A percentile compares a stretch with the other conserved stretches of the same genome.
These are phyloP conservation scores for Theretra japonica DNA, from an alignment of 2,888 invertebrate species.

Conservation along the genomic window DNA sequence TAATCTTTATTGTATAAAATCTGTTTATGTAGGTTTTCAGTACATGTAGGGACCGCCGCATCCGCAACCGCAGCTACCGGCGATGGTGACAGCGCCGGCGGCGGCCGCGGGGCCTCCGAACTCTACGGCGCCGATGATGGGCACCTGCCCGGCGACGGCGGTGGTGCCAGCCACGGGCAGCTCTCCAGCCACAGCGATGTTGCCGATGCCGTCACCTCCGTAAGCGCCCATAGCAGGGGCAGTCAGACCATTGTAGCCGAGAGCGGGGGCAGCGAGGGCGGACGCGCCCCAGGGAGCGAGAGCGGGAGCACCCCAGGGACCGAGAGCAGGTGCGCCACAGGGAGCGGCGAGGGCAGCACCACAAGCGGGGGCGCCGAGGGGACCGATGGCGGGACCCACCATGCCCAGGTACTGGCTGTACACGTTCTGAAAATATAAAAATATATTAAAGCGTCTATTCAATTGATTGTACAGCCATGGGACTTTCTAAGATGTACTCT, in stretches of 20 bases:
- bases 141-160: constrained; percentile 46
- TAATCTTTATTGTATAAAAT: no score
- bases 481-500: background rate
- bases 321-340: no score
- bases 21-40: constrained; percentile 13
- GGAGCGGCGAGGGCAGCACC: no score
- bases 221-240: constrained; percentile 28
- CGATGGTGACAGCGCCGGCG: constrained; percentile 45
- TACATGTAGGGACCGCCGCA: constrained; percentile 39
- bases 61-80: constrained; percentile 43
- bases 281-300: background rate
- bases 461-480: background rate
- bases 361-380: no score
- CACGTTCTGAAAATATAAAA: no score
- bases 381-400: no score
- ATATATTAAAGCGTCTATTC: no score
- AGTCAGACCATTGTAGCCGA: constrained; percentile 26
- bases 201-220: constrained; percentile 46
- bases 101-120: constrained; percentile 45
- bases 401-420: no score
- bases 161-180: constrained; percentile 52
- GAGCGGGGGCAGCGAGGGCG: constrained; percentile 21
- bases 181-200: constrained; percentile 48
- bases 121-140: constrained; percentile 49
- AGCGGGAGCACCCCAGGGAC: background rate